Conservation (phyloP, 1,140 invertebrate genomes). For the Anoplophora glabripennis region DNA sequence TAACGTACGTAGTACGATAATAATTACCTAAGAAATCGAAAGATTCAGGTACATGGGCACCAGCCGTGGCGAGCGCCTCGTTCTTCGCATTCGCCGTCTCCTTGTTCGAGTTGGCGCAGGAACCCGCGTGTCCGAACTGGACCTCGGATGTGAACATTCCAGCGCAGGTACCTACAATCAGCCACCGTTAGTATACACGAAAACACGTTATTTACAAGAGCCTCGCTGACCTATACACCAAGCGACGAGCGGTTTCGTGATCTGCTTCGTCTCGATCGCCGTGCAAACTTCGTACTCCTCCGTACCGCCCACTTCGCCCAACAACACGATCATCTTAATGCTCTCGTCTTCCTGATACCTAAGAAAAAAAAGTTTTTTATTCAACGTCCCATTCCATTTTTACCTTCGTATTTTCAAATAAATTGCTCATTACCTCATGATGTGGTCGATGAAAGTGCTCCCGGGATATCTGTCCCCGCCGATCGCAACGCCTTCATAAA, state of each 20-base stretch:
- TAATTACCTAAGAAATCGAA: slow-evolving; percentile 84
- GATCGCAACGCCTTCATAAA: slow-evolving; percentile 97
- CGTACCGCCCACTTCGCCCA: slow-evolving; percentile 98
- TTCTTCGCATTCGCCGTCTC: slow-evolving; percentile 97
- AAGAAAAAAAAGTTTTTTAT: slow-evolving; percentile 17
- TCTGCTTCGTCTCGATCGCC: slow-evolving; percentile 74
- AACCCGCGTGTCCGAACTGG: slow-evolving; percentile 99
- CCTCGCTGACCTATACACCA: slow-evolving; percentile 92
- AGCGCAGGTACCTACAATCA: slow-evolving; percentile 41
- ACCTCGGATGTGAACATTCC: slow-evolving; percentile 95
- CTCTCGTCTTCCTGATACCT: slow-evolving; percentile 69
- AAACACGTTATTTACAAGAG: not conserved
- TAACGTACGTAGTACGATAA: not conserved
- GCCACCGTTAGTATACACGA: not conserved
- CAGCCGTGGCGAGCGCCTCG: slow-evolving; percentile 73
- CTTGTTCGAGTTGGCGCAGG: slow-evolving; percentile 91
- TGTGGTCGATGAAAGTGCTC: slow-evolving; percentile 97
- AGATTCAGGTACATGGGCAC: slow-evolving; percentile 86
- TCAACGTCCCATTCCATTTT: no score
- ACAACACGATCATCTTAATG: slow-evolving; percentile 91
- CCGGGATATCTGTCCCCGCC: slow-evolving; percentile 99
- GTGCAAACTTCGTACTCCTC: slow-evolving; percentile 97
- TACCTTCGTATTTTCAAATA: no score
- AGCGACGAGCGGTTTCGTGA: slow-evolving; percentile 94
- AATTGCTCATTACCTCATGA: slow-evolving; percentile 82